Percentiles rank a stretch among this genome's conserved stretches.
phyloP scores from a whole-genome alignment of 1,140 invertebrate genomes.

The Phymorhynchus buccinoides region DNA sequence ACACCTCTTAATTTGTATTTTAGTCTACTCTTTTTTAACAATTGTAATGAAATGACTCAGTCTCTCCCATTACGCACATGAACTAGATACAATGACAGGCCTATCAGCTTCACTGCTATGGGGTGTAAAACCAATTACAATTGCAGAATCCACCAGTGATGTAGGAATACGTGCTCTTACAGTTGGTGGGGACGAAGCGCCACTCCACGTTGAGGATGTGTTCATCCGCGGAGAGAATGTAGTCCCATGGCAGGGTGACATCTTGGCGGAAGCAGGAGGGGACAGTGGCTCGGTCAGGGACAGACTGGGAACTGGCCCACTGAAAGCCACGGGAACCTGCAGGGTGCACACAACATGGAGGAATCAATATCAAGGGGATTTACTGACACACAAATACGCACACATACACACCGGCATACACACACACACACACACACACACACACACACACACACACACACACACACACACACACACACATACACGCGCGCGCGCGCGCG shows the following conservation, averaged over 20 bases:
- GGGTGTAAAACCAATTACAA: no score
- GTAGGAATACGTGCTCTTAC: no score
- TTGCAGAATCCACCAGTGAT: no score
- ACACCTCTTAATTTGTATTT: no score
- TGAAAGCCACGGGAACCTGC: neutral
- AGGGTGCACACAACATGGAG: neutral
- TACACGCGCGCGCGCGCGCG: no score
- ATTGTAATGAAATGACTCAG: no score
- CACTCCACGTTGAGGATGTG: neutral
- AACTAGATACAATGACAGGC: no score
- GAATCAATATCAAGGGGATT: neutral
- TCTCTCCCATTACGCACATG: no score
- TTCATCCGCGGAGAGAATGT: neutral
- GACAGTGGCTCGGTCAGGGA: neutral
- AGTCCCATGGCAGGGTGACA: conserved; percentile 5
- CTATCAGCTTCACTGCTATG: no score
- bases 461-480: neutral
- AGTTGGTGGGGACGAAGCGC: neutral
- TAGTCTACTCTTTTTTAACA: no score
- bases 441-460: neutral
- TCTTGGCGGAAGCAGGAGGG: neutral
- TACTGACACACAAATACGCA: neutral
- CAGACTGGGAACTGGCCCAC: neutral
- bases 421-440: neutral
- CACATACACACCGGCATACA: neutral